Evolutionary conservation across 1,140 invertebrate species (phyloP).

Genomic region (Venturia canescens): DNA sequence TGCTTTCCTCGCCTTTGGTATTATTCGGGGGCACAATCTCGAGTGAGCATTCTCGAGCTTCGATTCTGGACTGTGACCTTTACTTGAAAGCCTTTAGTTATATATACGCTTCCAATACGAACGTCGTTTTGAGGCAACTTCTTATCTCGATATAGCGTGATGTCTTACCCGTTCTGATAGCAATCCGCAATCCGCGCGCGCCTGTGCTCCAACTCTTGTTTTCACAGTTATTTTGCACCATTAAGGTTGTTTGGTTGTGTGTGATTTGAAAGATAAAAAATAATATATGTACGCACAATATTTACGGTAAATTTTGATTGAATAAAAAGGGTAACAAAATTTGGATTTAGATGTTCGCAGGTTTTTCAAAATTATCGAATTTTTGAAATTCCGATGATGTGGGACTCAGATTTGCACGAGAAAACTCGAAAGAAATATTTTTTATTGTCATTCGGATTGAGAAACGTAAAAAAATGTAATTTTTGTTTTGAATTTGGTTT

Average conservation of each 20-base stretch:
- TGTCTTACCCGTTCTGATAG: not conserved
- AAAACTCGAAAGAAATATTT: too few relatives aligned
- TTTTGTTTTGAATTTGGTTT: too few relatives aligned
- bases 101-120: conserved; percentile 7
- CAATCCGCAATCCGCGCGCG: not conserved
- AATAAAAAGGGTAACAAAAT: too few relatives aligned
- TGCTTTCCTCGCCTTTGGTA: not conserved
- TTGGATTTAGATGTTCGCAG: too few relatives aligned
- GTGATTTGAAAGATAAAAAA: not conserved
- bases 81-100: conserved; percentile 14
- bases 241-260: not conserved
- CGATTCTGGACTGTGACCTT: conserved; percentile 43
- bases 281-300: not conserved
- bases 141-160: conserved; percentile 36
- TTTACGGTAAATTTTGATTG: too few relatives aligned
- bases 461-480: too few relatives aligned
- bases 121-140: not conserved
- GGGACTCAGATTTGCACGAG: too few relatives aligned
- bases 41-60: not conserved
- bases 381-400: too few relatives aligned
- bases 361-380: too few relatives aligned
- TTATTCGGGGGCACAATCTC: not conserved
- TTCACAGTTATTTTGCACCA: not conserved
- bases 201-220: not conserved
- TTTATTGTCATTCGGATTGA: too few relatives aligned